These are phyloP conservation scores for Gallinago nigripennis DNA, from an alignment of 2,797 vertebrate species.

Conservation along the genomic window DNA sequence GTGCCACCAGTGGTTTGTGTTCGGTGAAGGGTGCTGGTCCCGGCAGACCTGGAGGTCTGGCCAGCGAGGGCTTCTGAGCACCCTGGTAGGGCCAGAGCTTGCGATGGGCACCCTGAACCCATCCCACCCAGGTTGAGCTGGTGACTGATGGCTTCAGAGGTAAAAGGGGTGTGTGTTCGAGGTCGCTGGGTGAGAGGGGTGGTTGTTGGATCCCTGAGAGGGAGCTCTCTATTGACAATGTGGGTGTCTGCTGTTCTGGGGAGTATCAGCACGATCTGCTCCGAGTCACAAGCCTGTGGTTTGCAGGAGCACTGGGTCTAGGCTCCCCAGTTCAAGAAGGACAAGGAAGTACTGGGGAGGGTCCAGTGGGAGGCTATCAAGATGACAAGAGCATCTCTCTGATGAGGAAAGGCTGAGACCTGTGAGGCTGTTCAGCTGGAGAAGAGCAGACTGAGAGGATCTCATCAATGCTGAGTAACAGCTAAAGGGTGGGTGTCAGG, in stretches of 20 bases:
- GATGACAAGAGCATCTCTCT: background rate
- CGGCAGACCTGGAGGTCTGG: background rate
- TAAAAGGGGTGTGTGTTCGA: fast-evolving
- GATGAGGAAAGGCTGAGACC: too few relatives aligned
- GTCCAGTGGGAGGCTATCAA: background rate
- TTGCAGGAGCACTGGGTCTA: background rate
- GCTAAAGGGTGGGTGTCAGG: background rate
- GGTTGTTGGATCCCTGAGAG: background rate
- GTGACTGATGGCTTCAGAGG: fast-evolving
- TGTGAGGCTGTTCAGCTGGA: background rate
- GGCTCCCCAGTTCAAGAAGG: background rate
- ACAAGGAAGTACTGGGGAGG: background rate
- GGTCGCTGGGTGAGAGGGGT: background rate
- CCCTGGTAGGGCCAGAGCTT: background rate
- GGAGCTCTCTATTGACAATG: background rate
- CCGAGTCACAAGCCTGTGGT: fast-evolving
- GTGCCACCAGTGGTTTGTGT: fast-evolving
- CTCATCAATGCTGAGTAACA: background rate
- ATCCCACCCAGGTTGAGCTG: background rate
- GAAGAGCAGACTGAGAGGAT: background rate
- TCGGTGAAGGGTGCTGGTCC: background rate
- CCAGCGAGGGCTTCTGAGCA: too few relatives aligned
- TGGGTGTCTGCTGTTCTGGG: background rate
- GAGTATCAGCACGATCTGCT: background rate
- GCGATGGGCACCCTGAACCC: background rate